Percentiles rank a stretch among this genome's conserved stretches.
Evolutionary conservation across 2,797 vertebrate genomes (phyloP).

Genomic region (Harpagifer antarcticus): DNA sequence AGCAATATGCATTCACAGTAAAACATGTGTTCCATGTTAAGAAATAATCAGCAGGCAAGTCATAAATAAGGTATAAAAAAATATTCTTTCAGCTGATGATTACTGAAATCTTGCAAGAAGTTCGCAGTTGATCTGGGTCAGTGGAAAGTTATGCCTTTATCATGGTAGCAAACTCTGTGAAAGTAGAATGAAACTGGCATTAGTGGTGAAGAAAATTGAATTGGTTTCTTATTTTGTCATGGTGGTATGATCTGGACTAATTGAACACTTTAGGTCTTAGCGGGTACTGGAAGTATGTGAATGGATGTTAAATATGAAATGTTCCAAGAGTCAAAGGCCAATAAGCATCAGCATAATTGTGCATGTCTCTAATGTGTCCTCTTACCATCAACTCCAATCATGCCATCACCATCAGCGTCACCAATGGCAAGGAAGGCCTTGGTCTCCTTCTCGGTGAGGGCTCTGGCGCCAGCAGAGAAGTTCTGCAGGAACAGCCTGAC

Average conservation of each 20-base stretch:
- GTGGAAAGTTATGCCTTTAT: conserved; percentile 87
- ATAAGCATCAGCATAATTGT: background rate
- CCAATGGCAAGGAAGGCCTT: conserved; percentile 82
- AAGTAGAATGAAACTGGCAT: conserved; percentile 73
- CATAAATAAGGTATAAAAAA: conserved; percentile 90
- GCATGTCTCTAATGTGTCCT: background rate
- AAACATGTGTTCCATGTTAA: conserved; percentile 80
- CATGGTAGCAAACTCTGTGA: conserved; percentile 85
- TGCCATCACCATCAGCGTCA: conserved; percentile 87
- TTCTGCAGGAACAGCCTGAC: conserved; percentile 88
- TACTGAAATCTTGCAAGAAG: conserved; percentile 78
- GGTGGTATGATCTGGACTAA: background rate
- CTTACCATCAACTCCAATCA: conserved; percentile 86
- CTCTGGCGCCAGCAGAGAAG: conserved; percentile 82
- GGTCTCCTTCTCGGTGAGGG: conserved; percentile 86
- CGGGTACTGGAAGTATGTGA: conserved; percentile 2
- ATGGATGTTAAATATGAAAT: background rate
- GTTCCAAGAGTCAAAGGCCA: background rate
- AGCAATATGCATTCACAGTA: conserved; percentile 69
- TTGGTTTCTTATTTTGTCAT: conserved; percentile 12
- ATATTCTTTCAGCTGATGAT: conserved; percentile 85
- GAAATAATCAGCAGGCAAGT: conserved; percentile 82
- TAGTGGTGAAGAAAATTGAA: conserved; percentile 54
- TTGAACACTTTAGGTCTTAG: background rate
- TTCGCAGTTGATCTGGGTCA: conserved; percentile 84